Conservation (phyloP, 2,113 vertebrate genomes). For the Mastomys coucha region DNA sequence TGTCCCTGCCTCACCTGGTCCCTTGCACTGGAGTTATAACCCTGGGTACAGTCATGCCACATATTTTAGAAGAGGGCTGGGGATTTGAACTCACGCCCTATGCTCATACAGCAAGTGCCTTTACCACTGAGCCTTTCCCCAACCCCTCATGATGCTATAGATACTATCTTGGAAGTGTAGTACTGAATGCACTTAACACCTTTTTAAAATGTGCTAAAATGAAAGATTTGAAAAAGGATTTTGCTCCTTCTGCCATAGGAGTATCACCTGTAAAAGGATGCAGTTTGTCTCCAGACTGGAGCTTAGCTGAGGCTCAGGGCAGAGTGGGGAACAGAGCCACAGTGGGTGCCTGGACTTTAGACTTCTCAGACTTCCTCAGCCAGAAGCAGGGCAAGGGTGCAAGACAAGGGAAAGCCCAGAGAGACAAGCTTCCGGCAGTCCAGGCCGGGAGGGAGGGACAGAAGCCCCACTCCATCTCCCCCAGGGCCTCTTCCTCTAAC, state of each 20-base stretch:
- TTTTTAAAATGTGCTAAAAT: not conserved
- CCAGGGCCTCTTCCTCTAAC: fast-evolving
- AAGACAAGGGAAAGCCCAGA: too few relatives aligned
- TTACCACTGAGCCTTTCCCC: not conserved
- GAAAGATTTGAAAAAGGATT: not conserved
- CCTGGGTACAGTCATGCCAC: not conserved
- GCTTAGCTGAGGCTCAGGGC: not conserved
- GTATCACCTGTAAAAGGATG: not conserved
- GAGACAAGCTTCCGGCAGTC: not conserved
- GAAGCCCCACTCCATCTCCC: not conserved
- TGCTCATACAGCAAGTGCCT: not conserved
- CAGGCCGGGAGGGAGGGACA: not conserved
- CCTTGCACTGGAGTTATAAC: not conserved
- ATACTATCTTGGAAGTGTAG: not conserved
- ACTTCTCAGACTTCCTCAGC: not conserved
- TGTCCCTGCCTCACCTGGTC: not conserved
- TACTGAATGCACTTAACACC: not conserved
- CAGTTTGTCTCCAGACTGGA: not conserved
- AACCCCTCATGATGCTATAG: not conserved
- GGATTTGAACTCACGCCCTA: not conserved
- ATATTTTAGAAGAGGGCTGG: not conserved
- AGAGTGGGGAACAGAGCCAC: fast-evolving
- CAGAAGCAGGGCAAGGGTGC: fast-evolving
- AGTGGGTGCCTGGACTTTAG: not conserved
- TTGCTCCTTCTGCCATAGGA: not conserved